These are phyloP conservation scores for Caloenas nicobarica DNA, from an alignment of 2,113 vertebrate species.

Conservation along the genomic window DNA sequence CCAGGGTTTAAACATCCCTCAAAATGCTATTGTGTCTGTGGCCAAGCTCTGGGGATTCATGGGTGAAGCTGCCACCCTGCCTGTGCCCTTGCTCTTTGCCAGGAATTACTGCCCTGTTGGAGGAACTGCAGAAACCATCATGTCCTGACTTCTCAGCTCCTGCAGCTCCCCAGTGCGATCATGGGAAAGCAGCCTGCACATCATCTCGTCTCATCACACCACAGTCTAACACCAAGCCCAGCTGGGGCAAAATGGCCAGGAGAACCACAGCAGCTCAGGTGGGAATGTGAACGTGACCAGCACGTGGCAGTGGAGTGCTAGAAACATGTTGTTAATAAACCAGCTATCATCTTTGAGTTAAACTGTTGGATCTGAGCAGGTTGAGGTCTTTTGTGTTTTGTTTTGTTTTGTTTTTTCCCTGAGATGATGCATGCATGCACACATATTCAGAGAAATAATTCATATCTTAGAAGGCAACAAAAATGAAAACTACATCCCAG, in stretches of 20 bases:
- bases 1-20: neutral
- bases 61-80: neutral
- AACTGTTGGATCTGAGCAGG: neutral
- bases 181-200: accelerated
- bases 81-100: neutral
- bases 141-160: neutral
- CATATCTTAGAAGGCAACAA: neutral
- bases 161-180: accelerated
- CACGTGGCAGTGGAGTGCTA: accelerated
- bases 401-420: neutral
- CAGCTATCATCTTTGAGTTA: neutral
- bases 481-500: neutral
- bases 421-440: neutral
- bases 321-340: neutral
- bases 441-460: neutral
- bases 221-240: accelerated
- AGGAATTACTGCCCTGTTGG: neutral
- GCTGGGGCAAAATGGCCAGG: neutral
- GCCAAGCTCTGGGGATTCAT: accelerated
- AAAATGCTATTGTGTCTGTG: accelerated
- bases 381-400: neutral
- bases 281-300: accelerated
- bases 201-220: neutral
- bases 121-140: neutral
- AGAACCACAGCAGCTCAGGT: neutral